Percentiles rank a stretch among this genome's conserved stretches.
Conservation (phyloP, 2,113 vertebrate genomes). For the Chaenogobius annularis region DNA sequence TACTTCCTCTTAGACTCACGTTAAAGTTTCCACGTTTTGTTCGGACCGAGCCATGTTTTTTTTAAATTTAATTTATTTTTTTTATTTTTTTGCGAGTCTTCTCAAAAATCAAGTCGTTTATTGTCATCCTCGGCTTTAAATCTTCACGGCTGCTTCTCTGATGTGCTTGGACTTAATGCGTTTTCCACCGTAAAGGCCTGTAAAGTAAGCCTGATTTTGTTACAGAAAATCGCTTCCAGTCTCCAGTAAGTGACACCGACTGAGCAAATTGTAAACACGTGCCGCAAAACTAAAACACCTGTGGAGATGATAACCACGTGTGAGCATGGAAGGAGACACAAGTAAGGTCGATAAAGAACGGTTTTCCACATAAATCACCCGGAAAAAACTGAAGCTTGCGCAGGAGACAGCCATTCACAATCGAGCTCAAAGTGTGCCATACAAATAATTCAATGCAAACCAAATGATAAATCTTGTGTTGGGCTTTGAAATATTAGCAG, state of each 20-base stretch:
- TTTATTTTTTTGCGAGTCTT: too few relatives aligned
- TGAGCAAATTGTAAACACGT: constrained; percentile 2
- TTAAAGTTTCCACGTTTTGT: background rate
- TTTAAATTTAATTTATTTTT: too few relatives aligned
- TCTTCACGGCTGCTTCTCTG: background rate
- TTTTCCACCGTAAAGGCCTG: constrained; percentile 2
- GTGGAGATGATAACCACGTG: background rate
- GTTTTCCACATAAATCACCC: background rate
- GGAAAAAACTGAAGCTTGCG: background rate
- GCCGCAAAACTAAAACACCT: constrained; percentile 1
- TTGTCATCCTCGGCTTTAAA: background rate
- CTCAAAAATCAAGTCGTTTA: background rate
- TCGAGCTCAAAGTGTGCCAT: too few relatives aligned
- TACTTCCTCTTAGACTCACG: background rate
- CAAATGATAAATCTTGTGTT: too few relatives aligned
- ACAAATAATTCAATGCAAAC: too few relatives aligned
- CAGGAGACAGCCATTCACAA: too few relatives aligned
- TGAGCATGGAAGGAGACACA: background rate
- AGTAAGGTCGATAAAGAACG: background rate
- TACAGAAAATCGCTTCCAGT: constrained; percentile 9
- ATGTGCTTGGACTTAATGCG: background rate
- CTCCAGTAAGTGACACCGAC: background rate
- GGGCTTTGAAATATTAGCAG: too few relatives aligned
- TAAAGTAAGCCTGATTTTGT: background rate
- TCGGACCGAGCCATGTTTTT: background rate